Conservation (phyloP, 1,140 invertebrate species). For the Thrips palmi region DNA sequence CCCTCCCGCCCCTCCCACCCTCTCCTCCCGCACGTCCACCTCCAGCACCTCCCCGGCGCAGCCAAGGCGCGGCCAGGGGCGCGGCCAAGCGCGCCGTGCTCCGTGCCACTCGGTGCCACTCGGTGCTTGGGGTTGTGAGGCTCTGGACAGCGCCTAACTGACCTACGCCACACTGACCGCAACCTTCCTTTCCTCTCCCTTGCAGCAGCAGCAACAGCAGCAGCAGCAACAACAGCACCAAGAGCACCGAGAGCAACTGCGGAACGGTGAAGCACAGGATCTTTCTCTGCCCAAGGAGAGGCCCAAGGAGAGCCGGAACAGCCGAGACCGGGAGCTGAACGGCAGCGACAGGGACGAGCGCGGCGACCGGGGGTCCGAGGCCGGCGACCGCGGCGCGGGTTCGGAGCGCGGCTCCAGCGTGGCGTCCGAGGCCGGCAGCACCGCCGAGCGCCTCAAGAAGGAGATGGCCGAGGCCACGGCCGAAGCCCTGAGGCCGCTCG, state of each 20-base stretch:
- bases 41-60: too few relatives aligned
- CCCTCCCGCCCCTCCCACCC: too few relatives aligned
- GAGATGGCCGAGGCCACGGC: conserved; percentile 16
- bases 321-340: conserved; percentile 46
- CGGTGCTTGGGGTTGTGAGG: too few relatives aligned
- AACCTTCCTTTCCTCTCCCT: neutral
- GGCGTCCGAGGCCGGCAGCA: conserved; percentile 12
- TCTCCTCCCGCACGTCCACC: too few relatives aligned
- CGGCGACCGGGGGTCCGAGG: conserved; percentile 21
- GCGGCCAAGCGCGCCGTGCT: too few relatives aligned
- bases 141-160: too few relatives aligned
- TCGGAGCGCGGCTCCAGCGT: neutral
- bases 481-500: conserved; percentile 53
- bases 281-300: conserved; percentile 66
- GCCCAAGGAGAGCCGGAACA: conserved; percentile 21
- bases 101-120: too few relatives aligned
- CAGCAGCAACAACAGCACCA: conserved; percentile 31
- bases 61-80: too few relatives aligned
- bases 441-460: conserved; percentile 4
- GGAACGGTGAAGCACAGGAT: conserved; percentile 57
- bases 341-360: conserved; percentile 30
- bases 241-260: conserved; percentile 27
- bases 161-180: too few relatives aligned
- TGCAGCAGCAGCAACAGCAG: conserved; percentile 7
- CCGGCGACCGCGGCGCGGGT: neutral